Evolutionary conservation across 2,888 invertebrate species (phyloP).

Genomic region (Polymixis flavicincta): DNA sequence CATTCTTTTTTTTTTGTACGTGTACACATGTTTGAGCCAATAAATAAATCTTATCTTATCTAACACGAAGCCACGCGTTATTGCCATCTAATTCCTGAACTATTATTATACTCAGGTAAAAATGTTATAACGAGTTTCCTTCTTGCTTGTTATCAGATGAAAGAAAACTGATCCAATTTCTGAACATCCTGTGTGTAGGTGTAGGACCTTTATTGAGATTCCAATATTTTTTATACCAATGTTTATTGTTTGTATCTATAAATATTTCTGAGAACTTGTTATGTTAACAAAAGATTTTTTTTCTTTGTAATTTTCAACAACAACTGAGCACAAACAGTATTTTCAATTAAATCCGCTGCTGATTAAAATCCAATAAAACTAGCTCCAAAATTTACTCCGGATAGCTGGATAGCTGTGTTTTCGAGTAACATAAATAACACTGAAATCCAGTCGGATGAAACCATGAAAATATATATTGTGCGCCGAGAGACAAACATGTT

Average conservation of each 20-base stretch:
- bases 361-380: conserved; percentile 49
- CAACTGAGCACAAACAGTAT: not conserved
- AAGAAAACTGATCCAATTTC: conserved; percentile 19
- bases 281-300: not conserved
- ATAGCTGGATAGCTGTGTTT: conserved; percentile 44
- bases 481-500: conserved; percentile 81
- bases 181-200: conserved; percentile 8
- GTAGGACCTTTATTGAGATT: conserved; percentile 2
- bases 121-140: not conserved
- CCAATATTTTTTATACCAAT: not conserved
- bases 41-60: no score
- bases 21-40: no score
- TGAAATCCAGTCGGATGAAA: conserved; percentile 48
- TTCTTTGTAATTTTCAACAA: not conserved
- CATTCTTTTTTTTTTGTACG: no score
- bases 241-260: conserved; percentile 11
- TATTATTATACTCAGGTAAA: not conserved
- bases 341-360: conserved; percentile 20
- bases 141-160: not conserved
- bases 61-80: not conserved
- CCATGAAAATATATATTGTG: conserved; percentile 54
- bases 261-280: conserved; percentile 5
- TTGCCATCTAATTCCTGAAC: no score
- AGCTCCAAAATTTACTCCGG: conserved; percentile 43
- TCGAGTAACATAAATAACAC: conserved; percentile 49